These are phyloP conservation scores for Serripes groenlandicus DNA, from an alignment of 2,888 invertebrate species.

Conservation along the genomic window DNA sequence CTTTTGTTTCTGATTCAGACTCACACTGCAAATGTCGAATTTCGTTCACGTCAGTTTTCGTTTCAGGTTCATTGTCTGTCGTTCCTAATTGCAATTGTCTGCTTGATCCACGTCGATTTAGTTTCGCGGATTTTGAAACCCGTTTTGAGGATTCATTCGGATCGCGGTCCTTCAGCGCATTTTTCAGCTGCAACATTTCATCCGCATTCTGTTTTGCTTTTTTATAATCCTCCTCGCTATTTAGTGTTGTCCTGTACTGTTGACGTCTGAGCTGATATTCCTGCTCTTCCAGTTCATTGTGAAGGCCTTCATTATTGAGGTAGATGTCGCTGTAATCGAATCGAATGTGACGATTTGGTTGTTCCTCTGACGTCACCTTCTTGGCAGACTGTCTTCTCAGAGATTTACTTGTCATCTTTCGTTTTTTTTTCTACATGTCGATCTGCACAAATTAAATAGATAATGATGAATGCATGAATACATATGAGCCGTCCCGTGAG, in stretches of 20 bases:
- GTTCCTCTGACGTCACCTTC: constrained; percentile 19
- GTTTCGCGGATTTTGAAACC: constrained; percentile 33
- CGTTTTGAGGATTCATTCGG: constrained; percentile 51
- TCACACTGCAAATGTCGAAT: no score
- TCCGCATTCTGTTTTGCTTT: constrained; percentile 64
- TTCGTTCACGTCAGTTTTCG: background rate
- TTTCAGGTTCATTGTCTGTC: background rate
- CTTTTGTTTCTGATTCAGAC: background rate
- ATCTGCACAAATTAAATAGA: no score
- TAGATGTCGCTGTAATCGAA: constrained; percentile 70
- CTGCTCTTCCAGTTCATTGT: constrained; percentile 54
- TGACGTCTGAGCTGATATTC: constrained; percentile 47
- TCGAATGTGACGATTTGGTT: constrained; percentile 39
- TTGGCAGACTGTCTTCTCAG: background rate
- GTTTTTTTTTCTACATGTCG: no score
- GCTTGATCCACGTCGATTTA: background rate
- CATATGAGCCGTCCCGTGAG: no score
- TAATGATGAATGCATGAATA: no score
- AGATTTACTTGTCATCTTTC: background rate
- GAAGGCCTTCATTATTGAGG: constrained; percentile 65
- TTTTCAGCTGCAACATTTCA: constrained; percentile 63
- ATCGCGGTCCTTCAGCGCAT: constrained; percentile 62
- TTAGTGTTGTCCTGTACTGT: constrained; percentile 52
- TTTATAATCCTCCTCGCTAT: constrained; percentile 61
- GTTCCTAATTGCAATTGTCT: background rate